These are phyloP conservation scores for Euthynnus affinis DNA, from an alignment of 2,797 vertebrate genomes.

Conservation along the genomic window DNA sequence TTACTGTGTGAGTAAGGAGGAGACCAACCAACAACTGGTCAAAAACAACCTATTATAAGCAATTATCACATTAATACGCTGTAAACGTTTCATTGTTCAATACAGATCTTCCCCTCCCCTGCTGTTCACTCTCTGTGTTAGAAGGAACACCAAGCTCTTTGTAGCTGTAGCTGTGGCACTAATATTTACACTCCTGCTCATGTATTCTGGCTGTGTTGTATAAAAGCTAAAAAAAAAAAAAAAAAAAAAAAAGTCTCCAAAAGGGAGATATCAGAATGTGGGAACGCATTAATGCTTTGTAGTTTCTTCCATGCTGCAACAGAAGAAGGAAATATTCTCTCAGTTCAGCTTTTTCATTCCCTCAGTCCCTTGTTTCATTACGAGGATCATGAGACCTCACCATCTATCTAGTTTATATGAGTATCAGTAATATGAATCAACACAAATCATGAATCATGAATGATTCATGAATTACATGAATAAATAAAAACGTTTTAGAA, in stretches of 20 bases:
- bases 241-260: slow-evolving; percentile 30
- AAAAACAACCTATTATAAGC: slow-evolving; percentile 7
- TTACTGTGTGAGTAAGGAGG: neutral
- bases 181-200: slow-evolving; percentile 60
- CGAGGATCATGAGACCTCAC: slow-evolving; percentile 12
- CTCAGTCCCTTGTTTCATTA: slow-evolving; percentile 28
- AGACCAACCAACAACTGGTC: no score
- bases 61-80: slow-evolving; percentile 4
- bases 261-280: slow-evolving; percentile 41
- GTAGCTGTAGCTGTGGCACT: slow-evolving; percentile 32
- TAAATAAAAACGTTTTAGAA: neutral
- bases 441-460: no score
- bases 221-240: slow-evolving; percentile 20
- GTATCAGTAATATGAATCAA: no score
- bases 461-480: no score
- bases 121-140: slow-evolving; percentile 14
- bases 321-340: slow-evolving; percentile 26
- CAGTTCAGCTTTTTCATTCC: slow-evolving; percentile 20
- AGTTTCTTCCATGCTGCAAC: slow-evolving; percentile 28
- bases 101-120: neutral
- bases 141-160: slow-evolving; percentile 30
- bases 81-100: slow-evolving; percentile 42
- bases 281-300: slow-evolving; percentile 50
- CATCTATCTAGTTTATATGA: neutral
- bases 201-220: slow-evolving; percentile 53